Evolutionary conservation across 1,140 invertebrate genomes (phyloP).

Genomic region (Bombus consobrinus): DNA sequence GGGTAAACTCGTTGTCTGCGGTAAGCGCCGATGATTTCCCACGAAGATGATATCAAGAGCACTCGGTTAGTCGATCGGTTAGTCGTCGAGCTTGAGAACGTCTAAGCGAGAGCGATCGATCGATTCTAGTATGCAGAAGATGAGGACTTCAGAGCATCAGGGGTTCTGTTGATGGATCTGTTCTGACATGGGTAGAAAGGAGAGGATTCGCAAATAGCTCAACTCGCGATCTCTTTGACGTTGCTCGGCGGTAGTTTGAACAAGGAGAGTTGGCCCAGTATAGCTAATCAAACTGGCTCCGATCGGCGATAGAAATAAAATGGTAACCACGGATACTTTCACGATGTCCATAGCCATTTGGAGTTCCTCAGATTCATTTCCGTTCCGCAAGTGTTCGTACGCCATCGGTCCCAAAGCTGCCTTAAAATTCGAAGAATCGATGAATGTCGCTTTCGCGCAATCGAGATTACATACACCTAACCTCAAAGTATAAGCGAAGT

Average conservation of each 20-base stretch:
- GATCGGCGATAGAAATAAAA: constrained; percentile 76
- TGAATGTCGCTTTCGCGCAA: no score
- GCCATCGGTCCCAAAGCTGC: constrained; percentile 78
- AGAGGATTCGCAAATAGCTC: constrained; percentile 70
- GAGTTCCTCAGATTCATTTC: constrained; percentile 47
- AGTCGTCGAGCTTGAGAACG: neutral
- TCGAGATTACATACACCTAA: neutral
- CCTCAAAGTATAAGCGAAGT: neutral
- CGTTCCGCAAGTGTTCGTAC: constrained; percentile 67
- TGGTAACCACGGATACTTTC: constrained; percentile 73
- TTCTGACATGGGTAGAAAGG: constrained; percentile 67
- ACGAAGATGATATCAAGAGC: neutral
- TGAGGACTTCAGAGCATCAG: neutral
- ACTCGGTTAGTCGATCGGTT: neutral
- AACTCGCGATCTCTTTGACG: constrained; percentile 65
- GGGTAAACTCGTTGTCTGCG: neutral
- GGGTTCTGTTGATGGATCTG: neutral
- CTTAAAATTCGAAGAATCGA: constrained; percentile 49
- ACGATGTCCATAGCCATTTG: constrained; percentile 74
- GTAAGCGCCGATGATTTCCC: neutral
- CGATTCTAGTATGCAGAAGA: neutral
- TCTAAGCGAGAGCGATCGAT: neutral
- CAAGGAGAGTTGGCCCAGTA: constrained; percentile 74
- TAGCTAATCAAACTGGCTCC: constrained; percentile 75
- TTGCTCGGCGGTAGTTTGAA: constrained; percentile 70